Base-by-base conservation (phyloP, 1,140 invertebrate genomes). In the Streblospio benedicti region DNA sequence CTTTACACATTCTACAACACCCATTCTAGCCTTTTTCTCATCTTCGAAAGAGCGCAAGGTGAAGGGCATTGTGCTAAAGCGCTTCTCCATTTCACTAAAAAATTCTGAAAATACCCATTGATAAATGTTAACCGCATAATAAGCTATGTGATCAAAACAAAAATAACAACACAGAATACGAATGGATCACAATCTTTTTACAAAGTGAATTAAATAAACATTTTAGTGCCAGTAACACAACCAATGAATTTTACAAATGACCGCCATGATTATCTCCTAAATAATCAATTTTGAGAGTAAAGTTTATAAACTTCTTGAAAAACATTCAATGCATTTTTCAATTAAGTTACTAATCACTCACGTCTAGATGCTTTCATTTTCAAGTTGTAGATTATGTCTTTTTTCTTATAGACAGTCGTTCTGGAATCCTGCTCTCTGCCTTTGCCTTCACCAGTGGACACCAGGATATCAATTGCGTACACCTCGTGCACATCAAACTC, bases 331-430 rank as follows among this genome's bases (percentile, higher is more conserved):
- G n/a, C n/a, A n/a, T n/a, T n/a, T n/a, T n/a, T n/a, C n/a, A n/a
- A n/a, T n/a, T n/a, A n/a, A n/a, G n/a, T n/a, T n/a, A n/a, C n/a
- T n/a, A n/a, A n/a, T n/a, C n/a, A 71, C 70, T 71, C 69, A 80
- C 79, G 75, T 70, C 94, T 85, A 16, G 95, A 97, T 45, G 93
- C 87, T 80, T 97, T 98, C 77, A 99, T 81, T 81, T 99, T 99
- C 55, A 99, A 81, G 81, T 98, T 98, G 57, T 90, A 86, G 32
- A 80, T 64, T 76, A 95, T 91, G 70, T 99, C 94, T 62, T 93
- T 97, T 83, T 97, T 97, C 81, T 97, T 98, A 79, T 91, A 99
- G 70, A 99, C 91, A 43, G 96, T 95, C 41, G 95, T 93, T 71
- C 93, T 85, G 16, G 92, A 90, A 68, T 97, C 91, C 75, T 88